A percentile compares a stretch with the other conserved stretches of the same genome.
Evolutionary conservation across 1,140 invertebrate genomes (phyloP).

Genomic region (Macrobrachium rosenbergii): DNA sequence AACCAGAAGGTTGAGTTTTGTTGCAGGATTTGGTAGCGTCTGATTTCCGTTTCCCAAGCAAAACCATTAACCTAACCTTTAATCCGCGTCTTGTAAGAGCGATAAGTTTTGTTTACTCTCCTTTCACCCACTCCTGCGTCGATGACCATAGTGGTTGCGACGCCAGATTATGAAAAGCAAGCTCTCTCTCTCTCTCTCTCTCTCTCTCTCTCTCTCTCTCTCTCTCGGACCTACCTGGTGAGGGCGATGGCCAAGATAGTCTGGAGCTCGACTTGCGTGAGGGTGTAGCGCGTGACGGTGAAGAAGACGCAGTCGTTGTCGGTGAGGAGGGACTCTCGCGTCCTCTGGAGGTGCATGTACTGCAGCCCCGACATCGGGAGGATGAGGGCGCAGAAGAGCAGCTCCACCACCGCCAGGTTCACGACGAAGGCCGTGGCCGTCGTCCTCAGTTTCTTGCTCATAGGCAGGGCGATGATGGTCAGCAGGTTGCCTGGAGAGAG

Average conservation of each 20-base stretch:
- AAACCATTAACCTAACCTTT: no score
- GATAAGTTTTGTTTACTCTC: no score
- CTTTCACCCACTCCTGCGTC: no score
- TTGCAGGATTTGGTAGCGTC: no score
- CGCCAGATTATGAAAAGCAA: neutral
- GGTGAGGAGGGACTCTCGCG: slow-evolving; percentile 42
- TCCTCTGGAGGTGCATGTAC: slow-evolving; percentile 61
- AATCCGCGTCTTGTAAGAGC: neutral
- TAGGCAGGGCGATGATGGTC: slow-evolving; percentile 65
- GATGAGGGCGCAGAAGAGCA: slow-evolving; percentile 64
- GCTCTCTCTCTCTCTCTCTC: no score
- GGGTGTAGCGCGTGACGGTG: slow-evolving; percentile 36
- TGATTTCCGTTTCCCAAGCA: no score
- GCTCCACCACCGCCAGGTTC: slow-evolving; percentile 63
- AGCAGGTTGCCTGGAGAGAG: slow-evolving; percentile 60
- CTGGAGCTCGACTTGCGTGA: slow-evolving; percentile 53
- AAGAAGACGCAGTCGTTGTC: slow-evolving; percentile 60
- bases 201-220: slow-evolving; percentile 4
- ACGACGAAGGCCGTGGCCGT: slow-evolving; percentile 66
- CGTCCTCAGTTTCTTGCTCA: slow-evolving; percentile 62
- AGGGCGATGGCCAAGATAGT: slow-evolving; percentile 55
- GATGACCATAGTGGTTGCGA: neutral
- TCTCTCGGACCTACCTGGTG: slow-evolving; percentile 36
- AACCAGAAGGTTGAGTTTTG: no score
- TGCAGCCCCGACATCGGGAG: slow-evolving; percentile 64